These are phyloP conservation scores for Cetonia aurata DNA, from an alignment of 2,888 invertebrate species.

Conservation along the genomic window DNA sequence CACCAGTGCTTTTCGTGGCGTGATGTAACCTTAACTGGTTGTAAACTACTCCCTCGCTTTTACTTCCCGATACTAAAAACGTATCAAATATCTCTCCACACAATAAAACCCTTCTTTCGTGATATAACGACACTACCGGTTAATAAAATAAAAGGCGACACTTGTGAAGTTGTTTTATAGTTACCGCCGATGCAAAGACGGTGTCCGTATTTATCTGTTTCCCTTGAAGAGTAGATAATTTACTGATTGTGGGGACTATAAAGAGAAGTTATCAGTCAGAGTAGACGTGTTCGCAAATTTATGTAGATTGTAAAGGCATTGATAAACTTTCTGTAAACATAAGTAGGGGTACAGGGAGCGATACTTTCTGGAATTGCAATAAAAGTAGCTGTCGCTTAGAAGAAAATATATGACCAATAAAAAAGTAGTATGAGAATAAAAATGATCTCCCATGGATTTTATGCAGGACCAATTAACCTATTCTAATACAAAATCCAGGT, in stretches of 20 bases:
- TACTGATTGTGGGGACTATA: conserved; percentile 18
- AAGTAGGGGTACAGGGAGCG: too few species aligned
- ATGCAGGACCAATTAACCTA: too few species aligned
- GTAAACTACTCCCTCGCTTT: conserved; percentile 42
- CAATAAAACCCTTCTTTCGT: conserved; percentile 42
- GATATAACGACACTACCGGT: conserved; percentile 36
- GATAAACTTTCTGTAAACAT: too few species aligned
- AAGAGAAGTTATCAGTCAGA: conserved; percentile 10
- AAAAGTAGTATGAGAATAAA: too few species aligned
- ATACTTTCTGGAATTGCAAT: too few species aligned
- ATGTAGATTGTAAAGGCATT: conserved; percentile 5
- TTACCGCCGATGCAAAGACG: conserved; percentile 15
- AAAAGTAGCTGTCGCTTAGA: too few species aligned
- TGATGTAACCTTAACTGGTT: conserved; percentile 22
- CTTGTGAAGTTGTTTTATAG: conserved; percentile 13
- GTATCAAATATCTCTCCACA: conserved; percentile 42
- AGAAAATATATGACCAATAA: too few species aligned
- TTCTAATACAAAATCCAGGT: too few species aligned
- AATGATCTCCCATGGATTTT: too few species aligned
- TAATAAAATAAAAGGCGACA: conserved; percentile 37
- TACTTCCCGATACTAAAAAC: conserved; percentile 42
- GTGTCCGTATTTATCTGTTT: neutral
- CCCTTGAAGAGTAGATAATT: conserved; percentile 18
- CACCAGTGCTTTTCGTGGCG: neutral
- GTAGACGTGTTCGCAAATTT: conserved; percentile 14